These are phyloP conservation scores for Amniataba percoides DNA, from an alignment of 2,797 vertebrate species.

Conservation along the genomic window DNA sequence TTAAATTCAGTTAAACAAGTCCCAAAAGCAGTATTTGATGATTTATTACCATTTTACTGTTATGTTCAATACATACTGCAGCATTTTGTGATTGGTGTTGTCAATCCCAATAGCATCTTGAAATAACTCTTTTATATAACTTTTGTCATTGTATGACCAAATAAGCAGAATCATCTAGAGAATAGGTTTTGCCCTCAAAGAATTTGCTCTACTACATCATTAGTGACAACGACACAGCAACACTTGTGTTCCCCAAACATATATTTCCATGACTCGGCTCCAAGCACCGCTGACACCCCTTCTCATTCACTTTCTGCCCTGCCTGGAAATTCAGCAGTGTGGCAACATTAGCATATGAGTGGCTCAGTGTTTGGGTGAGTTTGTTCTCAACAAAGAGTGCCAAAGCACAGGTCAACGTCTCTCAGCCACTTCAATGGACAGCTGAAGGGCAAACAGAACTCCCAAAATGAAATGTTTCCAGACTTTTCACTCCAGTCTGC, in stretches of 20 bases:
- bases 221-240: not conserved
- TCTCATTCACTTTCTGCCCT: conserved; percentile 68
- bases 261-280: conserved; percentile 45
- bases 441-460: conserved; percentile 83
- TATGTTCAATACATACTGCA: not conserved
- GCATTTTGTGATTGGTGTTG: not conserved
- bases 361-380: conserved; percentile 81
- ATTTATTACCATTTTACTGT: not conserved
- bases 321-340: conserved; percentile 74
- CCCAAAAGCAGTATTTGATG: not conserved
- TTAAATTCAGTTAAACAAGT: not conserved
- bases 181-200: not conserved
- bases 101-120: not conserved
- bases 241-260: not conserved
- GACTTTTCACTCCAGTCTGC: conserved; percentile 65
- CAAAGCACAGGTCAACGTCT: conserved; percentile 80
- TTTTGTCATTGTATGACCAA: not conserved
- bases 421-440: conserved; percentile 78
- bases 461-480: conserved; percentile 77
- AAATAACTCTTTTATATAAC: not conserved
- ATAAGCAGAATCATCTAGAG: not conserved
- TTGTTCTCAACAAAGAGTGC: conserved; percentile 79
- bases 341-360: conserved; percentile 78
- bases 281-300: conserved; percentile 34
- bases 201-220: not conserved